A percentile compares a stretch with the other conserved stretches of the same genome.
These are phyloP conservation scores for Typhlichthys eigenmanni DNA, from an alignment of 2,797 vertebrate species.

Conservation along the genomic window DNA sequence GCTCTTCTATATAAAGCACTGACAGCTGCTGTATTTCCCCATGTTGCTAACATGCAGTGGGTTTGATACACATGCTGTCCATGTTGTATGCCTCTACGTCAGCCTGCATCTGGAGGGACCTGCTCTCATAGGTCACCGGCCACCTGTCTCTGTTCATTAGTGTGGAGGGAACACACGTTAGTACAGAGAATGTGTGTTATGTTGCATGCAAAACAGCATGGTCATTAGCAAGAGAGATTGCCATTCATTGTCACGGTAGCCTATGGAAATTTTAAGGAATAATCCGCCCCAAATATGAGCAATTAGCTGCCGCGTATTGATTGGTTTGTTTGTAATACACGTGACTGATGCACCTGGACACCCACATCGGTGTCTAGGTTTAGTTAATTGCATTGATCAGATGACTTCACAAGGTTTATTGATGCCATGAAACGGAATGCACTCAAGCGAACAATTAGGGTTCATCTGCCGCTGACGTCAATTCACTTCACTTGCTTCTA, in stretches of 20 bases:
- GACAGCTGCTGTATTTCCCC: slow-evolving; percentile 74
- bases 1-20: slow-evolving; percentile 67
- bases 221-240: slow-evolving; percentile 22
- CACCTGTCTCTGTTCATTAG: slow-evolving; percentile 58
- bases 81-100: slow-evolving; percentile 51
- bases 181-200: slow-evolving; percentile 15
- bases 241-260: slow-evolving; percentile 9
- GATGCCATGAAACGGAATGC: too few species aligned
- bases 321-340: too few species aligned
- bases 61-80: slow-evolving; percentile 61
- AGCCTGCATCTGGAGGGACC: slow-evolving; percentile 42
- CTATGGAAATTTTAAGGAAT: slow-evolving; percentile 4
- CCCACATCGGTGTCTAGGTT: too few species aligned
- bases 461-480: too few species aligned
- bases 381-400: too few species aligned
- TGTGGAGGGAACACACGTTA: slow-evolving; percentile 23
- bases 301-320: too few species aligned
- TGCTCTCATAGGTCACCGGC: slow-evolving; percentile 50
- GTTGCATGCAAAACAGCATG: slow-evolving; percentile 23
- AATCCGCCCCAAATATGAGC: not conserved
- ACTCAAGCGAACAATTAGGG: too few species aligned
- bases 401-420: too few species aligned
- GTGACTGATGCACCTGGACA: too few species aligned
- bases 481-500: too few species aligned
- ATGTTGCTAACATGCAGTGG: slow-evolving; percentile 62